These are phyloP conservation scores for Eospalax fontanierii DNA, from an alignment of 2,797 vertebrate species.

Conservation along the genomic window DNA sequence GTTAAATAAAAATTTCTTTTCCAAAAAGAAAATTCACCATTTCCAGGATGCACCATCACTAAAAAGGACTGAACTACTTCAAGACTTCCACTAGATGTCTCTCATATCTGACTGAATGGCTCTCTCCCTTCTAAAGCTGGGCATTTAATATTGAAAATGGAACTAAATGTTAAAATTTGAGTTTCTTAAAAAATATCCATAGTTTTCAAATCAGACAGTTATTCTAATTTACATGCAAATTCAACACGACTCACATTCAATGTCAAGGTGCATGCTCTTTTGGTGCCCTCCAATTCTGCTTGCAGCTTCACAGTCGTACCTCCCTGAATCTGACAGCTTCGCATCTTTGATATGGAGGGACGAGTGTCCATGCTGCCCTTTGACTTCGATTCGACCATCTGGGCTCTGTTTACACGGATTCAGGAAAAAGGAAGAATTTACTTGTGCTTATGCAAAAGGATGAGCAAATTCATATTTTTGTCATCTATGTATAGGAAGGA, in stretches of 20 bases:
- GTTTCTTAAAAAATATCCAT: conserved; percentile 70
- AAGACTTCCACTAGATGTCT: conserved; percentile 54
- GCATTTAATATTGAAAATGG: conserved; percentile 39
- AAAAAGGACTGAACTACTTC: neutral
- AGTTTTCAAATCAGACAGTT: neutral
- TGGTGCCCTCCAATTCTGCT: conserved; percentile 98
- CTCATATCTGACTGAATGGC: conserved; percentile 14
- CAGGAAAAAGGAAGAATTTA: conserved; percentile 85
- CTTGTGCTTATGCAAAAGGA: conserved; percentile 79
- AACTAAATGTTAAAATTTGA: conserved; percentile 21
- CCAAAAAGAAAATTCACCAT: neutral
- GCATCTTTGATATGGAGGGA: conserved; percentile 96
- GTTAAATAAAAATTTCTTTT: neutral
- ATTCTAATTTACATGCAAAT: conserved; percentile 32
- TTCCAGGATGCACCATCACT: neutral
- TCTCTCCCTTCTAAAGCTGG: neutral
- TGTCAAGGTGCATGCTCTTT: conserved; percentile 99
- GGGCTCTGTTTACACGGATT: conserved; percentile 92
- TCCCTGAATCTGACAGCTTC: conserved; percentile 94
- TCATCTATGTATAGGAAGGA: conserved; percentile 9
- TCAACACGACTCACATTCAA: conserved; percentile 95
- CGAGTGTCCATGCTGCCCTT: conserved; percentile 95
- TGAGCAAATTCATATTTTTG: conserved; percentile 10
- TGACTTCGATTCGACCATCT: conserved; percentile 96
- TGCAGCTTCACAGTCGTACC: conserved; percentile 98